phyloP scores from a whole-genome alignment of 2,797 vertebrate genomes.

The Anas capensis region DNA sequence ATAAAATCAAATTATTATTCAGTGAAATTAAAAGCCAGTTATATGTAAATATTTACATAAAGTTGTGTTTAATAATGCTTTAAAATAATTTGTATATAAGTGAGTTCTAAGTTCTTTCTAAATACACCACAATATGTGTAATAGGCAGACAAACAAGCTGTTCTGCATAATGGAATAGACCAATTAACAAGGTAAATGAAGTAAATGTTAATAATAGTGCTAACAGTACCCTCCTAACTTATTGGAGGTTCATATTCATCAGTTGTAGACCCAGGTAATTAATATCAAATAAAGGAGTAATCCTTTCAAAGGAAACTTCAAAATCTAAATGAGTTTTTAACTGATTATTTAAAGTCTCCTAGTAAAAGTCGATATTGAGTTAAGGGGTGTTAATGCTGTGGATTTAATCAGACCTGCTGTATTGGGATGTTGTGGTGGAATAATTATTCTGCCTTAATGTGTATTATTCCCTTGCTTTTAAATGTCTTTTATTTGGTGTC shows the following conservation, averaged over 20 bases:
- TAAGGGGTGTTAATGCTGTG: not conserved
- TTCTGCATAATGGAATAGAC: not conserved
- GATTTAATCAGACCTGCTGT: not conserved
- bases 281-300: accelerated
- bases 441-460: not conserved
- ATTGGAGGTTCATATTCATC: not conserved
- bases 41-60: not conserved
- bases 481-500: not conserved
- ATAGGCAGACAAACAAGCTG: accelerated
- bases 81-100: not conserved
- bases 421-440: not conserved
- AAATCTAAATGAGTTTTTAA: not conserved
- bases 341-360: not conserved
- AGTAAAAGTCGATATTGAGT: not conserved
- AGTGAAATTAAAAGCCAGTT: constrained; percentile 2
- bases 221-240: not conserved
- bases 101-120: not conserved
- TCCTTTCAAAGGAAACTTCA: not conserved
- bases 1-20: constrained; percentile 10
- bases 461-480: not conserved
- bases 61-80: not conserved
- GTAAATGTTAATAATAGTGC: not conserved
- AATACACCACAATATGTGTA: accelerated
- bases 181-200: not conserved
- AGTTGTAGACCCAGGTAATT: not conserved